phyloP scores from a whole-genome alignment of 2,797 vertebrate species.

The Antrozous pallidus region DNA sequence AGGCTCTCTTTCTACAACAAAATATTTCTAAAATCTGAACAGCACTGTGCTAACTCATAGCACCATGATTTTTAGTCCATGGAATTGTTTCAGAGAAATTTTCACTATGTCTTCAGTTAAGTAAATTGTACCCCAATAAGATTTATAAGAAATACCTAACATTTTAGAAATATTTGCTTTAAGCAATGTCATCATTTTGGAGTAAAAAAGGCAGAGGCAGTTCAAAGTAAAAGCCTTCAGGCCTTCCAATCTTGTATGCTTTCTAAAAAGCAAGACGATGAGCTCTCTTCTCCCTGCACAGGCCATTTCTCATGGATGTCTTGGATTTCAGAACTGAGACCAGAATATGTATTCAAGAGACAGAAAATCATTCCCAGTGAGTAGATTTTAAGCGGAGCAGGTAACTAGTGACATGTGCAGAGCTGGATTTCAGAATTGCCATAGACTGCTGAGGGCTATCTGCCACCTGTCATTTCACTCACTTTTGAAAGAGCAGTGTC shows the following conservation, averaged over 20 bases:
- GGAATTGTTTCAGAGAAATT: background rate
- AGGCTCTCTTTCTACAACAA: background rate
- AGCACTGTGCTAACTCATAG: background rate
- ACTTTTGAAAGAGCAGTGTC: background rate
- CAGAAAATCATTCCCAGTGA: background rate
- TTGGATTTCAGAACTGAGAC: background rate
- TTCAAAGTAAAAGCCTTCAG: background rate
- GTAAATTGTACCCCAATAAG: background rate
- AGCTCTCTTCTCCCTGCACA: background rate
- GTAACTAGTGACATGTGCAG: background rate
- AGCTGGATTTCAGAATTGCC: background rate
- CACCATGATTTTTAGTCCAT: background rate
- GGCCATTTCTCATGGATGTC: background rate
- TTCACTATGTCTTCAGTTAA: background rate
- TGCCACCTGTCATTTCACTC: background rate
- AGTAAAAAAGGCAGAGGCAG: background rate
- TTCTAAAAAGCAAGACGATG: background rate
- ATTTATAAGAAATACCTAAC: background rate
- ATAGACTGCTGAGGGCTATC: background rate
- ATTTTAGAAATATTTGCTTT: background rate
- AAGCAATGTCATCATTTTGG: background rate
- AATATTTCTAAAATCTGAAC: background rate
- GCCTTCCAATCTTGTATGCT: background rate
- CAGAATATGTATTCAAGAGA: background rate
- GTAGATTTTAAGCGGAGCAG: background rate